Evolutionary conservation across 2,888 invertebrate species (phyloP).

Genomic region (Pseudococcus jackbeardsleyi): DNA sequence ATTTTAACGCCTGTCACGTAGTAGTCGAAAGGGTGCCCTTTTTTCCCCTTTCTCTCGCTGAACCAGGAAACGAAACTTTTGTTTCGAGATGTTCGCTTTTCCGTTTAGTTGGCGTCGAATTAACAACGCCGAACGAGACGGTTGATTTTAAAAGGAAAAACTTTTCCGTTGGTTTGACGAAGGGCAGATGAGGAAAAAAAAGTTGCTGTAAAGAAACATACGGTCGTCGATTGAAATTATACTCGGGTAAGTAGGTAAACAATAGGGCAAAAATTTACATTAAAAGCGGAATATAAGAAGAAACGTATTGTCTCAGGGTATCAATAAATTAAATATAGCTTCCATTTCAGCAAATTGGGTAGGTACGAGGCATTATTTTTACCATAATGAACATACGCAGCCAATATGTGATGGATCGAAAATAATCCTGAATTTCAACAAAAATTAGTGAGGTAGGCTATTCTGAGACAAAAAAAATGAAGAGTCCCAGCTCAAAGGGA

Average conservation of each 20-base stretch:
- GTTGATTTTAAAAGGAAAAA: conserved; percentile 5
- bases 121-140: background rate
- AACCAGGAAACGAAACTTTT: conserved; percentile 18
- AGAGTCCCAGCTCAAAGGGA: too few species aligned
- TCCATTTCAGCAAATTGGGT: too few species aligned
- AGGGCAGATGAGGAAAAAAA: background rate
- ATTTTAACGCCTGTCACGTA: conserved; percentile 28
- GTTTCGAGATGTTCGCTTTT: conserved; percentile 3
- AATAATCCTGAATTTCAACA: too few species aligned
- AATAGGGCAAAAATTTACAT: background rate
- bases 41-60: background rate
- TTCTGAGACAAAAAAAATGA: too few species aligned
- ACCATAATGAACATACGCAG: too few species aligned
- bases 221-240: background rate
- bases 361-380: too few species aligned
- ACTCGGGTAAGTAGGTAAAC: background rate
- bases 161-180: background rate
- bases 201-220: background rate
- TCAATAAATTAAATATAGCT: too few species aligned
- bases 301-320: too few species aligned
- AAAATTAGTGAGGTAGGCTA: too few species aligned
- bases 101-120: conserved; percentile 9
- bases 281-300: too few species aligned
- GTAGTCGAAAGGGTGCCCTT: background rate
- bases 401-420: too few species aligned